phyloP scores from a whole-genome alignment of 2,888 invertebrate genomes.

The Acholoe squamosa region DNA sequence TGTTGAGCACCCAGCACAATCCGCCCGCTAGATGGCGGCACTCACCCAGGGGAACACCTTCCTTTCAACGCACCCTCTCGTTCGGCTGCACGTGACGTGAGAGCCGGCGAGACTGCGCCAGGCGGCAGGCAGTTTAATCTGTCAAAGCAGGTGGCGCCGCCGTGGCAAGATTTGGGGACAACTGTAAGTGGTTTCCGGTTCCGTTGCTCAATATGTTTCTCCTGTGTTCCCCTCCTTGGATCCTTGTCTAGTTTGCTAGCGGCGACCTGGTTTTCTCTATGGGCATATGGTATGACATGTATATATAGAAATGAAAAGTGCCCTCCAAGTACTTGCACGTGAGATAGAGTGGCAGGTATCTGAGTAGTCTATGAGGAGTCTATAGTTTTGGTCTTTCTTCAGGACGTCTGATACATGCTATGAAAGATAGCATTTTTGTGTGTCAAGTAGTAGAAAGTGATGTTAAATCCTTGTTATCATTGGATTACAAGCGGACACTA shows the following conservation, averaged over 20 bases:
- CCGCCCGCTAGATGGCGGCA: slow-evolving; percentile 10
- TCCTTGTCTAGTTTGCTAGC: neutral
- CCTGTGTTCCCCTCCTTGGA: slow-evolving; percentile 14
- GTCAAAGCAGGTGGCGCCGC: slow-evolving; percentile 30
- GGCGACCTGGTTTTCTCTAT: slow-evolving; percentile 17
- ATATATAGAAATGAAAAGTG: neutral
- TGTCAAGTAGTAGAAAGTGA: too few species aligned
- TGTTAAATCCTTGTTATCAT: too few species aligned
- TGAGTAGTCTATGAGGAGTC: neutral
- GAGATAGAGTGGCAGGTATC: neutral
- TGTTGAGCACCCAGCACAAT: neutral
- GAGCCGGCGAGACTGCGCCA: neutral
- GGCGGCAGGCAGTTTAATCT: neutral
- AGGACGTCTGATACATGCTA: too few species aligned
- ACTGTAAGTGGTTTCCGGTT: slow-evolving; percentile 21
- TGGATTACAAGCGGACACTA: too few species aligned
- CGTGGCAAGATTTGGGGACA: slow-evolving; percentile 12
- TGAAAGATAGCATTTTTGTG: too few species aligned
- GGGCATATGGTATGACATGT: neutral
- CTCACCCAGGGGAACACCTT: neutral
- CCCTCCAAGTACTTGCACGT: neutral
- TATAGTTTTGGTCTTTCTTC: too few species aligned
- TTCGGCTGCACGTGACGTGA: slow-evolving; percentile 12
- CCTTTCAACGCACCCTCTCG: slow-evolving; percentile 30
- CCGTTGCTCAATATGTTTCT: slow-evolving; percentile 10